Conservation (phyloP, 2,113 vertebrate genomes). For the Rhineura floridana region DNA sequence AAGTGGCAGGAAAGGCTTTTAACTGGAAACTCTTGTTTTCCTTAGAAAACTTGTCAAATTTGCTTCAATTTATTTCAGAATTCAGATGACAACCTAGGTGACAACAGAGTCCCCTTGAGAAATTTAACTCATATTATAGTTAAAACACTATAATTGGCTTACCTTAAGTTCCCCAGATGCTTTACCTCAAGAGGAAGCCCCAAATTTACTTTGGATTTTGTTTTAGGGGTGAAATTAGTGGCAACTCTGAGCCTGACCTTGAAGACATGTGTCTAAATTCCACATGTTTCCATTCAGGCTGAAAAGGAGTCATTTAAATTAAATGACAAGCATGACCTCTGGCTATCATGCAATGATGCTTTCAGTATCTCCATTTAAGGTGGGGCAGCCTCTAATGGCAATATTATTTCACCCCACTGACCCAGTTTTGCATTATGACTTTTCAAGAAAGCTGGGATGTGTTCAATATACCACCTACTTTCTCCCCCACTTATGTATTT, state of each 20-base stretch:
- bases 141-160: not conserved
- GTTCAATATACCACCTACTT: not conserved
- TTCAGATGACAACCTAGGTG: not conserved
- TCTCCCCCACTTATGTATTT: not conserved
- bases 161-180: not conserved
- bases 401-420: not conserved
- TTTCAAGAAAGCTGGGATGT: not conserved
- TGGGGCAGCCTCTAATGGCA: not conserved
- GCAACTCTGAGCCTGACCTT: not conserved
- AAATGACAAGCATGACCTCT: not conserved
- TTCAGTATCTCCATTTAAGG: not conserved
- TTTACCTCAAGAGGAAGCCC: not conserved
- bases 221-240: not conserved
- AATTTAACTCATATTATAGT: not conserved
- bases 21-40: not conserved
- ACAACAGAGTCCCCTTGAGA: not conserved
- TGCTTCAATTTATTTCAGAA: not conserved
- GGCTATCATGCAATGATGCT: not conserved
- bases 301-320: not conserved
- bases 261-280: not conserved
- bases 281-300: not conserved
- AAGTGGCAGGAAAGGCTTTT: too few species aligned
- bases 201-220: not conserved
- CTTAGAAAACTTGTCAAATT: not conserved
- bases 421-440: not conserved